Base-by-base conservation (phyloP, 2,888 invertebrate species). In the Caradrina clavipalpis region DNA sequence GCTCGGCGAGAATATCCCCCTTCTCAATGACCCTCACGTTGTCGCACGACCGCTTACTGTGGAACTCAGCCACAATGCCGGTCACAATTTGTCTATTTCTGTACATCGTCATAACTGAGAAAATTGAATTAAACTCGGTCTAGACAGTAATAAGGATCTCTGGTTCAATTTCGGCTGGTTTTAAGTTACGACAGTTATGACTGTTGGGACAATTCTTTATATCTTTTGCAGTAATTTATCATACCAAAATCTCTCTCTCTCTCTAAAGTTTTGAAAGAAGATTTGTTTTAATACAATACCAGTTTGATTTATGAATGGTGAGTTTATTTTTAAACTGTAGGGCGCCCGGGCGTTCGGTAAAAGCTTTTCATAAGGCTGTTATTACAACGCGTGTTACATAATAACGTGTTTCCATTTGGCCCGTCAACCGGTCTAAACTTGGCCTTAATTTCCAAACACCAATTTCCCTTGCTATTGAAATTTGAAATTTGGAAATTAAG, bases 121-220 rank as follows among this genome's bases (percentile, higher is more conserved):
- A 69, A 80, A 80, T 74, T 68, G 80, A 74, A 74, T 68, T 60
- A 80, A 60, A 55, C 54, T 60, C 65, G n/a, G 78, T 81, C 80
- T 80, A 76, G 73, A 74, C 83, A 22, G 55, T 49, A 63, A 62
- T 72, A 39, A 73, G 60, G 72, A 69, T 73, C 61, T 66, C 51
- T 42, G 26, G 60, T 67, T 54, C 68, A 67, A 55, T 73, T 72
- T 61, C 53, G 35, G 63, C 53, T 19, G 63, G 69, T 69, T 62
- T 77, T 42, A 71, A 59, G 50, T 69, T 64, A 56, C 53, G 63
- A 82, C 80, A 73, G 58, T 54, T 76, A 50, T 53, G 54, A 57
- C 53, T 31, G 51, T 55, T 65, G 3, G 54, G 53, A 62, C 50
- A 42, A 47, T 78, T 71, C 71, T 64, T 71, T 59, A 59, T 69